Base-by-base conservation (phyloP, 2,113 vertebrate genomes). In the Nothobranchius furzeri region DNA sequence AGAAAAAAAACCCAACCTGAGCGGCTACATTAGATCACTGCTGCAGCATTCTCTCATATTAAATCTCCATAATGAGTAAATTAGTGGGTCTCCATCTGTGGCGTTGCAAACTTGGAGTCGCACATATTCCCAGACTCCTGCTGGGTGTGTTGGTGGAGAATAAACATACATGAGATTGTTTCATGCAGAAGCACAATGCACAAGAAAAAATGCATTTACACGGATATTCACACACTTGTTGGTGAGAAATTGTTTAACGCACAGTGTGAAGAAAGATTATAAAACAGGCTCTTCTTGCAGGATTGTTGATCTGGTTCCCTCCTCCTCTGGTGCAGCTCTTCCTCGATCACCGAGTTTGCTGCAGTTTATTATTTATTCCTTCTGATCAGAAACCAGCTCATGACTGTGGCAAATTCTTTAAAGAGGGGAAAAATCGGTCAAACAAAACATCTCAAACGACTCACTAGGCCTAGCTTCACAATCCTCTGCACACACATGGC, bases 1-100 rank as follows among this genome's bases (percentile, higher is more conserved):
- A 48, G 65, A 51, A 42, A 81, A 64, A 70, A 5, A 69, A 17
- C 69, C 69, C 60, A 11, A 64, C 12, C 42, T 61, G 47, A 51
- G 24, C 45, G 60, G 68, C 69, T 74, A 65, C 76, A 74, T 65
- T 62, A 70, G 70, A 80, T 75, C 60, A 40, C 11, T 60, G 52
- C 50, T 56, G 63, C 68, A 46, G 51, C 64, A 68, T 76, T 76
- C 15, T 55, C 83, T 76, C 71, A 62, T 85, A 80, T 83, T 85
- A 79, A 79, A 70, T 75, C 72, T 68, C 73, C 73, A 82, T 86
- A 85, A 90, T 91, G 85, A 88, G 80, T 83, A 82, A 87, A 89
- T 86, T 87, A 88, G 82, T 78, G 75, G 75, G 24, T 85, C 84
- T 87, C 86, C 86, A 87, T 89, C 88, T 87, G 89, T 64, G 73